Base-by-base conservation (phyloP, 2,888 invertebrate species). In the Drosophila phalerata region DNA sequence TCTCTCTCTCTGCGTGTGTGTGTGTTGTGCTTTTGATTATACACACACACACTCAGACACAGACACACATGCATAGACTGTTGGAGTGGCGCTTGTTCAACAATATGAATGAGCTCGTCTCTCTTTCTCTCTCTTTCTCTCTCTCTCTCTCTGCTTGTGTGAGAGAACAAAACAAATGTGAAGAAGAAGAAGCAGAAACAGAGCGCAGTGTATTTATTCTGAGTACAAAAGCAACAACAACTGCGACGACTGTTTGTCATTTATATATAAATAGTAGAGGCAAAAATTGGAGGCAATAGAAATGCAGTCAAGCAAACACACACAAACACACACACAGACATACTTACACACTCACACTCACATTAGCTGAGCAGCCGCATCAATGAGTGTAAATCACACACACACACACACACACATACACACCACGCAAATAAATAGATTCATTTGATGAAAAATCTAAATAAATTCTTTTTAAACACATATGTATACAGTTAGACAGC, bases 201-300 rank as follows among this genome's bases (percentile, higher is more conserved):
- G 55, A 64, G 56, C 17, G 42, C 25, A 11, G 5, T 3, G 40
- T 17, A 45, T 32, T 55, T 48, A 61, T 48, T 28, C 53, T 53
- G 34, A 30, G 57, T 25, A 56, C 8, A 51, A 55, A 8, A 72
- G 19, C 13, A 52, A 19, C 42, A 76, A 48, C 28, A 43, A 19
- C 37, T 15, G 30, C 55, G 22, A 30, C 55, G 22, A 49, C 45
- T 47, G 60, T 57, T 55, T 69, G 52, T 30, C 69, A 45, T 66
- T 75, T 74, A 75, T 66, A 65, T 74, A 75, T 66, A 65, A 75
- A 75, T 75, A 75, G 49, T 75, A 75, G 34, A 34, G 49, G 70
- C 69, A 60, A 66, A 74, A 69, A 65, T 65, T 69, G 42, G 58
- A 73, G 62, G 53, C 69, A 69, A 69, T 64, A 52, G 52, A 69